phyloP scores from a whole-genome alignment of 2,797 vertebrate species.

The Onychomys leucogaster region DNA sequence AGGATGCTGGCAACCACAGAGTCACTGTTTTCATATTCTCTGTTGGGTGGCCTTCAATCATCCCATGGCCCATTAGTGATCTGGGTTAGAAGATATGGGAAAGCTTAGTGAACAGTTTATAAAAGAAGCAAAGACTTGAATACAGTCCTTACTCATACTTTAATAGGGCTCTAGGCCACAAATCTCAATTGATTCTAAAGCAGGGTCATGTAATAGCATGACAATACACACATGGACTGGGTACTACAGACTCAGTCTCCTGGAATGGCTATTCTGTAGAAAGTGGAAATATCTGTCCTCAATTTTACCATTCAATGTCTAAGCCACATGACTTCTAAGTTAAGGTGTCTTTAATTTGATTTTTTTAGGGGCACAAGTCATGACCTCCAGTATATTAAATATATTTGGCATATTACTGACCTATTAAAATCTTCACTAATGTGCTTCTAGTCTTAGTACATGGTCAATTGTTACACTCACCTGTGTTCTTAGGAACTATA shows the following conservation, averaged over 20 bases:
- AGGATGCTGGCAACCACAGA: neutral
- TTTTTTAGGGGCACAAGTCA: neutral
- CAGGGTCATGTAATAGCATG: neutral
- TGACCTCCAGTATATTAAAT: neutral
- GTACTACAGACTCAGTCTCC: neutral
- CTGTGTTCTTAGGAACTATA: neutral
- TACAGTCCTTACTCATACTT: neutral
- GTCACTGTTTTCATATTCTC: neutral
- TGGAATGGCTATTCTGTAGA: neutral
- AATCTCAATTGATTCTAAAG: neutral
- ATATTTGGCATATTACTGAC: constrained; percentile 31
- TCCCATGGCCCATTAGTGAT: neutral
- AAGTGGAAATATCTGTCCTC: neutral
- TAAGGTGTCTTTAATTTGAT: constrained; percentile 46
- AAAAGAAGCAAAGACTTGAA: neutral
- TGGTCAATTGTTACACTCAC: neutral
- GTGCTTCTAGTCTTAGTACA: neutral
- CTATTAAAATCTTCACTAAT: constrained; percentile 49
- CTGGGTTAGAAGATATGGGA: neutral
- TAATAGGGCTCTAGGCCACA: neutral
- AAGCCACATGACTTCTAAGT: neutral
- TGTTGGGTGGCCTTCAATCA: neutral
- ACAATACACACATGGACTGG: neutral
- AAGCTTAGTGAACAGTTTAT: neutral
- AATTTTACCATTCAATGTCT: neutral